Evolutionary conservation across 2,888 invertebrate species (phyloP).

Genomic region (Hipparchia semele): DNA sequence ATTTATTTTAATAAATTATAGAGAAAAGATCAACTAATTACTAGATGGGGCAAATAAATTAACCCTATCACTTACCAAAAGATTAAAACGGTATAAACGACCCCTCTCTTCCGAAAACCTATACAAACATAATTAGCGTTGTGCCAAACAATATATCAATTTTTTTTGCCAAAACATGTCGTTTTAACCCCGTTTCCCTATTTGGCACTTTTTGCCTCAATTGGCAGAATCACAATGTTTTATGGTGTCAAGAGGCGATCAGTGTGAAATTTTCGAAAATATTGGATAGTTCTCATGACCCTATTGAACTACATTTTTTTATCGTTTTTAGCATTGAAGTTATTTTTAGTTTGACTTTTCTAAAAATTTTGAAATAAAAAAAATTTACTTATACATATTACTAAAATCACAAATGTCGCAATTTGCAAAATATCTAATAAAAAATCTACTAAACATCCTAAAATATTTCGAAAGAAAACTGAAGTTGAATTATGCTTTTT

Average conservation of each 20-base stretch:
- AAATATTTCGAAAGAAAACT: not conserved
- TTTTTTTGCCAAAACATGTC: constrained; percentile 79
- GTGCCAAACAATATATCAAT: constrained; percentile 66
- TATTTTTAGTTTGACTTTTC: constrained; percentile 1
- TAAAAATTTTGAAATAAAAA: not conserved
- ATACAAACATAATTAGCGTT: constrained; percentile 81
- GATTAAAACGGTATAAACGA: constrained; percentile 56
- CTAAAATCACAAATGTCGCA: not conserved
- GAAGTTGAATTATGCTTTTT: not conserved
- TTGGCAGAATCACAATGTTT: constrained; percentile 67
- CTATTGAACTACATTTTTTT: constrained; percentile 46
- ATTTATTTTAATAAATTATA: not conserved
- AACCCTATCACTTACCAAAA: constrained; percentile 34
- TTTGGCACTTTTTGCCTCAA: constrained; percentile 66
- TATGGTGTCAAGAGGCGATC: constrained; percentile 69
- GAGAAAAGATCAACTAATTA: constrained; percentile 27
- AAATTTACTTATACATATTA: not conserved
- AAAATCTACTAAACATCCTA: too few relatives aligned
- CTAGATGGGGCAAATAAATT: constrained; percentile 27
- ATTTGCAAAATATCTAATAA: too few relatives aligned
- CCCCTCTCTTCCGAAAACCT: constrained; percentile 59
- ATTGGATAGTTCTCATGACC: constrained; percentile 64
- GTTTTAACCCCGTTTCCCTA: constrained; percentile 73
- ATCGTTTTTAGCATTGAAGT: constrained; percentile 13
- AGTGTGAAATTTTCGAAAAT: constrained; percentile 65